A percentile compares a stretch with the other conserved stretches of the same genome.
phyloP scores from a whole-genome alignment of 1,140 invertebrate species.

The Nephotettix cincticeps region DNA sequence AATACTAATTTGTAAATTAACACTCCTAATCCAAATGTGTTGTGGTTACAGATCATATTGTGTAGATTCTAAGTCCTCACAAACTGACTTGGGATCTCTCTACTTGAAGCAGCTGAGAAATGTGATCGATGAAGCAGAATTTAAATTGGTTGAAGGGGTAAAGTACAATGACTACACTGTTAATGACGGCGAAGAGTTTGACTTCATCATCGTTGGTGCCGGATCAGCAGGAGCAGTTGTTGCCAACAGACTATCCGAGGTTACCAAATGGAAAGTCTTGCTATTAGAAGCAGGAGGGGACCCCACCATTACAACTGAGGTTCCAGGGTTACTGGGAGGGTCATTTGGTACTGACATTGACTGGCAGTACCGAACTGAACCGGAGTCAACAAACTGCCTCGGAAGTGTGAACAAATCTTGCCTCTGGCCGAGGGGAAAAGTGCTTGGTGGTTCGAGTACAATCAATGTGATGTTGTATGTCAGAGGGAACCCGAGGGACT shows the following conservation, averaged over 20 bases:
- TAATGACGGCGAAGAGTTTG: constrained; percentile 42
- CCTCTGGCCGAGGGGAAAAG: constrained; percentile 52
- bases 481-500: constrained; percentile 62
- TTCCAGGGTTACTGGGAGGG: constrained; percentile 29
- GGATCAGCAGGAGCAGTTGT: constrained; percentile 66
- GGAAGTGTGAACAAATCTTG: constrained; percentile 51
- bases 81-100: not conserved
- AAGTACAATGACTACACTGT: not conserved
- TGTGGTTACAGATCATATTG: too few relatives aligned
- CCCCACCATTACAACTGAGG: constrained; percentile 56
- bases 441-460: constrained; percentile 58
- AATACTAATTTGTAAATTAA: too few relatives aligned
- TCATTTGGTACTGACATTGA: constrained; percentile 55
- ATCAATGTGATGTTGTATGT: constrained; percentile 67
- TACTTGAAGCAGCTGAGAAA: not conserved
- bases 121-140: not conserved
- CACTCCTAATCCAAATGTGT: too few relatives aligned
- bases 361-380: constrained; percentile 42
- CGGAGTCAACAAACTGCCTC: not conserved
- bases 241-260: constrained; percentile 59
- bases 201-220: constrained; percentile 58
- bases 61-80: too few relatives aligned
- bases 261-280: constrained; percentile 55
- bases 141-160: not conserved
- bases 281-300: constrained; percentile 73